Conservation (phyloP, 2,888 invertebrate species). For the Lithophane ornitopus region DNA sequence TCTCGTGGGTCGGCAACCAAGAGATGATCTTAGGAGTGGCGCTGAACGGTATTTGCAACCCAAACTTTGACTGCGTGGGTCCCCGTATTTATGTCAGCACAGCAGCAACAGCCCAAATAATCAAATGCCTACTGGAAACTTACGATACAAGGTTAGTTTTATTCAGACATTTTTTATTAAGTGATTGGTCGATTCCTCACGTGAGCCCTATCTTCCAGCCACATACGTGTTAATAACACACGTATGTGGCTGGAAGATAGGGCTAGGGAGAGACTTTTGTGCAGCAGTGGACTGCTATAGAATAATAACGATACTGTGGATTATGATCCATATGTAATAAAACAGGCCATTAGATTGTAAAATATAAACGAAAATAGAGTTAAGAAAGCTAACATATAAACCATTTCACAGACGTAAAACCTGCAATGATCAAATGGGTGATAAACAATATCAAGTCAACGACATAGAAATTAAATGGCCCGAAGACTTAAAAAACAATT, state of each 20-base stretch:
- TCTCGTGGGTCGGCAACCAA: slow-evolving; percentile 29
- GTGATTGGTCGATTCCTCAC: not conserved
- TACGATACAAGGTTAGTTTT: slow-evolving; percentile 36
- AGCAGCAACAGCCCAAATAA: slow-evolving; percentile 39
- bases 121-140: slow-evolving; percentile 52
- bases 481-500: not conserved
- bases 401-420: slow-evolving; percentile 36
- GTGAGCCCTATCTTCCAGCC: not conserved
- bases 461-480: slow-evolving; percentile 50
- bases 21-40: slow-evolving; percentile 53
- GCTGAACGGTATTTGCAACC: slow-evolving; percentile 38
- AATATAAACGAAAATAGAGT: no score
- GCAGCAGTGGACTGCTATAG: not conserved
- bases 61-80: slow-evolving; percentile 39
- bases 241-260: no score
- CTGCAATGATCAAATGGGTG: slow-evolving; percentile 40
- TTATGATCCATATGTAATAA: not conserved
- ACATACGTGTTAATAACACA: no score
- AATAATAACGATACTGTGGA: not conserved
- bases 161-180: not conserved
- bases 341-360: not conserved
- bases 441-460: slow-evolving; percentile 32
- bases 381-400: not conserved
- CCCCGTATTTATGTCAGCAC: slow-evolving; percentile 58
- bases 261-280: not conserved